Base-by-base conservation (phyloP, 2,797 vertebrate genomes). In the Telmatherina bonti region DNA sequence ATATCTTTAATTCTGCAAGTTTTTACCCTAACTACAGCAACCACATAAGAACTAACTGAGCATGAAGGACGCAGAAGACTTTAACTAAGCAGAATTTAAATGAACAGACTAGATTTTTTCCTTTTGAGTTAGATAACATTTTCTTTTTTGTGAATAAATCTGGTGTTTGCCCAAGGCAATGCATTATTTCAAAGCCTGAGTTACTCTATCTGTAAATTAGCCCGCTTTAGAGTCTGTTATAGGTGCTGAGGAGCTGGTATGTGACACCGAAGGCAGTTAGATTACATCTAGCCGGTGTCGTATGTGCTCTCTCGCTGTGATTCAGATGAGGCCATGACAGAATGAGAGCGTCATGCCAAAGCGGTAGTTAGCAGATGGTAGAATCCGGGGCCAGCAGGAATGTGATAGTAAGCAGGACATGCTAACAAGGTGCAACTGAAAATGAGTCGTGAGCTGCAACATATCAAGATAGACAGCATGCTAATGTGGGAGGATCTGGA, bases 291-390 rank as follows among this genome's bases (percentile, higher is more conserved):
- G 62, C 74, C 70, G 72, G 58, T 57, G 51, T 22, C 47, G 66
- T 30, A 30, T 57, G 41, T 45, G 56, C 22, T 67, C 64, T 33
- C 33, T 80, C 1, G 1, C 72, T 70, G 75, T 60, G 76, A 85
- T 69, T 81, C 68, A 82, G 59, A 88, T 49, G 74, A 88, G 82
- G 72, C 69, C 63, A 63, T 64, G 74, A 74, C 74, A 29, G 66
- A 66, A 69, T 33, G 54, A n/a, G 60, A 54, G 74, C 61, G 33
- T 68, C 33, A 30, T 70, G 87, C 81, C 89, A 87, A 45, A 65
- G 49, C 60, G 43, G 51, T 68, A 71, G 83, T 66, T 77, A 66
- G 79, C 93, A 93, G 92, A 93, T 93, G 91, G 92, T 84, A 7
- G 62, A 76, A 73, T 85, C 51, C 70, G 70, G 77, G 63, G 83